Evolutionary conservation across 30 jellyfish, hydroid and myxozoan genomes (phyloP).

Genomic region (Calvadosia cruxmelitensis): DNA sequence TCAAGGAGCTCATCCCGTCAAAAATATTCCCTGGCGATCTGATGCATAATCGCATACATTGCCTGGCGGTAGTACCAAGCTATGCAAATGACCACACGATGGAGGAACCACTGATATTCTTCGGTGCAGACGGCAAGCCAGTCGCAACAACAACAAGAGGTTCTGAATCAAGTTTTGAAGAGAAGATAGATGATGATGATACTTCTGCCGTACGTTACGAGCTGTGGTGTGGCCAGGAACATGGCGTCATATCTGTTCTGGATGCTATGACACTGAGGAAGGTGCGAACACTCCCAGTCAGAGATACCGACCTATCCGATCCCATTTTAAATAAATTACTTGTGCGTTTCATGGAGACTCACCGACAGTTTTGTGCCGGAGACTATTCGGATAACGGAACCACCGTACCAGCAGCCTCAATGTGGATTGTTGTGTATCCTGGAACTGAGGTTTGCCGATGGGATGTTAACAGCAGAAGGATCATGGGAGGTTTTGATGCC

Average conservation of each 20-base stretch:
- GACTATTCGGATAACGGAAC: not conserved
- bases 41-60: constrained; percentile 38
- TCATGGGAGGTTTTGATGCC: constrained; percentile 53
- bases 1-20: constrained; percentile 48
- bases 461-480: constrained; percentile 59
- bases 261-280: constrained; percentile 36
- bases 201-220: constrained; percentile 25
- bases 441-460: constrained; percentile 75
- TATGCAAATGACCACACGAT: constrained; percentile 28
- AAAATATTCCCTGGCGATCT: constrained; percentile 29
- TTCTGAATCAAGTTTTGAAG: constrained; percentile 5
- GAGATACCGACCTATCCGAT: constrained; percentile 28
- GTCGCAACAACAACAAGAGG: constrained; percentile 14
- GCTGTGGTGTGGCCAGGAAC: constrained; percentile 93
- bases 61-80: constrained; percentile 78
- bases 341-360: constrained; percentile 67
- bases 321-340: constrained; percentile 22
- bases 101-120: constrained; percentile 25
- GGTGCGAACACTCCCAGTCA: constrained; percentile 30
- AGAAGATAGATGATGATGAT: not conserved
- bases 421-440: constrained; percentile 90
- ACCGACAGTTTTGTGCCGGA: constrained; percentile 25
- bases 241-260: constrained; percentile 63
- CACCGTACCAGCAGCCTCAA: constrained; percentile 10
- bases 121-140: constrained; percentile 43